Conservation (phyloP, 2,888 invertebrate species). For the Brachypalpus laphriformis region DNA sequence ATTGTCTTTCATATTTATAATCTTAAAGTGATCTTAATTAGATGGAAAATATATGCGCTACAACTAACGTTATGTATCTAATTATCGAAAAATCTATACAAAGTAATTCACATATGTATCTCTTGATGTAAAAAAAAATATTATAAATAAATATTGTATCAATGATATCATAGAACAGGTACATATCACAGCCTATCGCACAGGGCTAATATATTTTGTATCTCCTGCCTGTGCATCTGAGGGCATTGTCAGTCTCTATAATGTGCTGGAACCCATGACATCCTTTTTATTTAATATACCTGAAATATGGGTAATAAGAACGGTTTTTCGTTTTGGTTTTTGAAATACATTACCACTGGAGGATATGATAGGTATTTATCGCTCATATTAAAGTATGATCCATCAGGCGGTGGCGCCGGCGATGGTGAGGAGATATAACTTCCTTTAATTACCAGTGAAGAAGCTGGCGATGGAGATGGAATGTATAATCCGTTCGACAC, state of each 20-base stretch:
- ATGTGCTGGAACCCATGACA: slow-evolving; percentile 30
- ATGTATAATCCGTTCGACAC: slow-evolving; percentile 81
- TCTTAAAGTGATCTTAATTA: neutral
- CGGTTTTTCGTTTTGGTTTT: neutral
- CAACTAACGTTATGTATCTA: neutral
- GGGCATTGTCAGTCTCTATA: slow-evolving; percentile 62
- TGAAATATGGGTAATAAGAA: neutral
- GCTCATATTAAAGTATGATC: slow-evolving; percentile 81
- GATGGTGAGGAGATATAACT: slow-evolving; percentile 82
- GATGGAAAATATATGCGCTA: neutral
- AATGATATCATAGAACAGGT: slow-evolving; percentile 78
- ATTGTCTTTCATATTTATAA: slow-evolving; percentile 9
- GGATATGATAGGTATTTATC: slow-evolving; percentile 82
- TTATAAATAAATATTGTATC: slow-evolving; percentile 65
- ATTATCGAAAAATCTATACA: neutral
- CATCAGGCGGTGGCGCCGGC: slow-evolving; percentile 81
- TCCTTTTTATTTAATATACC: slow-evolving; percentile 57
- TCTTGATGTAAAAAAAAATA: neutral
- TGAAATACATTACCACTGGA: slow-evolving; percentile 78
- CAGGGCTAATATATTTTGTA: slow-evolving; percentile 57
- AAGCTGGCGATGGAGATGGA: slow-evolving; percentile 81
- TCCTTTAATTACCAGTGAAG: slow-evolving; percentile 81
- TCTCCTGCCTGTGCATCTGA: slow-evolving; percentile 36
- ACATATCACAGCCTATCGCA: slow-evolving; percentile 82
- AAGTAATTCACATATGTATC: neutral